A percentile compares a stretch with the other conserved stretches of the same genome.
These are phyloP conservation scores for Pelobates cultripes DNA, from an alignment of 2,797 vertebrate species.

Conservation along the genomic window DNA sequence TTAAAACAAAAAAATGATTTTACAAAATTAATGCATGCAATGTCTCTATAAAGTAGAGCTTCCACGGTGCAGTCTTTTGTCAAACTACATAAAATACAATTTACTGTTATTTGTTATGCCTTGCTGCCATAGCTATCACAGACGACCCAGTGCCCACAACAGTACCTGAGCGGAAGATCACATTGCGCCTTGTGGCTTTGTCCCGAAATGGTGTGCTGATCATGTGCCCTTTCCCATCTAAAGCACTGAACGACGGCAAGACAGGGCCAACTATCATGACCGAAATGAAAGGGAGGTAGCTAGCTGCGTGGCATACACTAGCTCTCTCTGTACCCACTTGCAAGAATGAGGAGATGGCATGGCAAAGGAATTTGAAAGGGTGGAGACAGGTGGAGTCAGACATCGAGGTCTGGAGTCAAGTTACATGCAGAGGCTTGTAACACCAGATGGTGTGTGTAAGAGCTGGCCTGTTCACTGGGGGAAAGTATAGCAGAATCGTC, in stretches of 20 bases:
- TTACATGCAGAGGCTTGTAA: conserved; percentile 31
- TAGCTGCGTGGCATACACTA: conserved; percentile 24
- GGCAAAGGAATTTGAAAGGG: conserved; percentile 34
- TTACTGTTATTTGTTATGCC: too few species aligned
- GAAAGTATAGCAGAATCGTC: conserved; percentile 8
- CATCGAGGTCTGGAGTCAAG: conserved; percentile 17
- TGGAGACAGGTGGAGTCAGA: conserved; percentile 49
- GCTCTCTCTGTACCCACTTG: conserved; percentile 4
- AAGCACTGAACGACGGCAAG: conserved; percentile 7
- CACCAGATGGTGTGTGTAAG: conserved; percentile 38
- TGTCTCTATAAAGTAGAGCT: too few species aligned
- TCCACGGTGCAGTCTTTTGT: too few species aligned
- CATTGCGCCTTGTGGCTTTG: conserved; percentile 21
- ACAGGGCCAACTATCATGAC: conserved; percentile 51
- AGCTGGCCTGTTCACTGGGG: background rate
- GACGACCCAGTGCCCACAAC: background rate
- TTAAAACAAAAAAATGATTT: too few species aligned
- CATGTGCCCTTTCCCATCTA: conserved; percentile 45
- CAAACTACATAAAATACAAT: too few species aligned
- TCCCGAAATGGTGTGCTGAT: conserved; percentile 28
- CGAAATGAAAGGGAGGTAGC: background rate
- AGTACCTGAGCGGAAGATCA: conserved; percentile 17
- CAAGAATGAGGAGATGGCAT: conserved; percentile 27
- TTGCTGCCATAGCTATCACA: too few species aligned
- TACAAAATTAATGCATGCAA: too few species aligned